A percentile compares a stretch with the other conserved stretches of the same genome.
Conservation (phyloP, 2,888 invertebrate species). For the Lasioglossum vierecki region DNA sequence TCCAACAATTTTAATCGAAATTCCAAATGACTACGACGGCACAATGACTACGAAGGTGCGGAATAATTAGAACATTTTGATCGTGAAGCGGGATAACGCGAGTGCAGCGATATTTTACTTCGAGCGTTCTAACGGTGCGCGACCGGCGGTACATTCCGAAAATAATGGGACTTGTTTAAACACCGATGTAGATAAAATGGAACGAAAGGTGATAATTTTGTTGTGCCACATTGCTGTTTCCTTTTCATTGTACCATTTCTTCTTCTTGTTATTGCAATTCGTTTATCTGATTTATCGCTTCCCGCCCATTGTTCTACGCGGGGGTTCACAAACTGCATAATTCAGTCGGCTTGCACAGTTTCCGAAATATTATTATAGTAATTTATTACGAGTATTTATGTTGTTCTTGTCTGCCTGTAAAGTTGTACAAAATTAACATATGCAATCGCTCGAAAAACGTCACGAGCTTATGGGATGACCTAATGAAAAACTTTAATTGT, state of each 20-base stretch:
- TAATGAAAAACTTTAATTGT: too few species aligned
- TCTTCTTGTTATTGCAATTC: neutral
- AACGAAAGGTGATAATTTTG: neutral
- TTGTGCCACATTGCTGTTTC: neutral
- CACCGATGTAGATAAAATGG: neutral
- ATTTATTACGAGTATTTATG: neutral
- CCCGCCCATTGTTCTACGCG: neutral
- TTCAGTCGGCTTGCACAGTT: neutral
- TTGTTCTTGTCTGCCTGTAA: neutral
- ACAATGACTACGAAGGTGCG: slow-evolving; percentile 17
- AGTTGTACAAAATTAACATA: too few species aligned
- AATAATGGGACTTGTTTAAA: slow-evolving; percentile 7
- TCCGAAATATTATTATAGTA: neutral
- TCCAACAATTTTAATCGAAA: slow-evolving; percentile 57
- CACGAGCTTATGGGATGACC: too few species aligned
- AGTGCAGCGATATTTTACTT: slow-evolving; percentile 5
- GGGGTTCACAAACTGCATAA: neutral
- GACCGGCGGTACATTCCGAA: neutral
- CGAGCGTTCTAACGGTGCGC: neutral
- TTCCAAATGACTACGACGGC: slow-evolving; percentile 24
- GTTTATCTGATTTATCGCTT: neutral
- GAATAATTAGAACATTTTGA: neutral
- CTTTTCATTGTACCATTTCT: neutral
- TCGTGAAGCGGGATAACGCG: neutral
- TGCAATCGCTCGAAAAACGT: too few species aligned